Evolutionary conservation across 2,888 invertebrate genomes (phyloP).

Genomic region (Endotricha flammealis): DNA sequence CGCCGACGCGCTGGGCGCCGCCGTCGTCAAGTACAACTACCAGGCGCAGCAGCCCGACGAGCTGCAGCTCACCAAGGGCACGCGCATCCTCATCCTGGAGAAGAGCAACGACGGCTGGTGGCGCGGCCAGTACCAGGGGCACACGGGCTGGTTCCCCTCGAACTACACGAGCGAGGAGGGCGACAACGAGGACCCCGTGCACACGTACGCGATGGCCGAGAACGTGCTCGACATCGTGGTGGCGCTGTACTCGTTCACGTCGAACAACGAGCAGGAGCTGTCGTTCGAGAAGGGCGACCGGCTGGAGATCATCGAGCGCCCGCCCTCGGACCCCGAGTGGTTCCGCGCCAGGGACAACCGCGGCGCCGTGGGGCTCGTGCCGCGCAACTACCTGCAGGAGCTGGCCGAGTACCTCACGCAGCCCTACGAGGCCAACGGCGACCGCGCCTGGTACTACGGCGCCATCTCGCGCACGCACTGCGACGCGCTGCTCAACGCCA

Average conservation of each 20-base stretch:
- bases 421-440: slow-evolving; percentile 87
- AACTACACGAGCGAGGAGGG: slow-evolving; percentile 98
- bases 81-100: slow-evolving; percentile 95
- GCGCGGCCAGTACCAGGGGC: slow-evolving; percentile 89
- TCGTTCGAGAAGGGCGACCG: slow-evolving; percentile 98
- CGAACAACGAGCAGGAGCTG: slow-evolving; percentile 96
- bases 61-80: slow-evolving; percentile 95
- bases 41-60: slow-evolving; percentile 97
- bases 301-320: slow-evolving; percentile 96
- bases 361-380: slow-evolving; percentile 96
- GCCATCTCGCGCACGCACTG: slow-evolving; percentile 97
- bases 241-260: slow-evolving; percentile 95
- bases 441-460: slow-evolving; percentile 98
- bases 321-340: slow-evolving; percentile 99
- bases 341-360: slow-evolving; percentile 95
- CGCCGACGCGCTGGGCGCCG: slow-evolving; percentile 91
- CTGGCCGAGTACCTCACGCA: slow-evolving; percentile 92
- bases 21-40: slow-evolving; percentile 97
- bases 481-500: slow-evolving; percentile 95
- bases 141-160: slow-evolving; percentile 92
- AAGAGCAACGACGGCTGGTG: slow-evolving; percentile 99
- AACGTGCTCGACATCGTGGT: slow-evolving; percentile 97
- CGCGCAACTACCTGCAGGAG: slow-evolving; percentile 95
- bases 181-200: slow-evolving; percentile 90
- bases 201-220: slow-evolving; percentile 96